These are phyloP conservation scores for Coenonympha arcania DNA, from an alignment of 2,888 invertebrate genomes.

Conservation along the genomic window DNA sequence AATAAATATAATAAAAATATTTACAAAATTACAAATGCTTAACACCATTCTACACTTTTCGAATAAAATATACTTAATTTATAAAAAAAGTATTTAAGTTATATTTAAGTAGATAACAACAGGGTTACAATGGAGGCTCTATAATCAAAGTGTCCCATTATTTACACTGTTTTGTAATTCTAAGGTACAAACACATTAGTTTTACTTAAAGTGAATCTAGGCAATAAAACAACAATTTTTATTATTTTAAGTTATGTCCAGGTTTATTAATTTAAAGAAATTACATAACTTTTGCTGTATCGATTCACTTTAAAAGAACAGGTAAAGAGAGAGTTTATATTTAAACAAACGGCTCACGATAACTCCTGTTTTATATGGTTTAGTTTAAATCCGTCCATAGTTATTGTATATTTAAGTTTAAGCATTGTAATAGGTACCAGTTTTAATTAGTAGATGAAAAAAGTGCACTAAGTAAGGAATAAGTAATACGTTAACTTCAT, in stretches of 20 bases:
- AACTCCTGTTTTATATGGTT: constrained; percentile 2
- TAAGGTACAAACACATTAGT: constrained; percentile 27
- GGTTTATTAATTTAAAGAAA: not conserved
- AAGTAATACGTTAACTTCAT: too few species aligned
- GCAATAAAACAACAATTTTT: not conserved
- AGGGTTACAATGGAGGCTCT: constrained; percentile 33
- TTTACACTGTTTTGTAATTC: constrained; percentile 24
- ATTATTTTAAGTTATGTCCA: not conserved
- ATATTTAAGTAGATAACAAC: constrained; percentile 19
- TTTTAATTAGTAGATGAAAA: not conserved
- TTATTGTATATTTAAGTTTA: constrained; percentile 9
- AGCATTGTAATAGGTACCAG: not conserved
- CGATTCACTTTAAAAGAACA: constrained; percentile 4
- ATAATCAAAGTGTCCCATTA: constrained; percentile 25
- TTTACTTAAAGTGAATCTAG: constrained; percentile 11
- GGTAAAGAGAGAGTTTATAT: not conserved
- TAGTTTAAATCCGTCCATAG: constrained; percentile 15
- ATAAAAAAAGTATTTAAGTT: not conserved
- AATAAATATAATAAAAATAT: too few species aligned
- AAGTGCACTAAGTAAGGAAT: too few species aligned
- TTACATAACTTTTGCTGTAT: not conserved
- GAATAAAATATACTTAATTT: constrained; percentile 7
- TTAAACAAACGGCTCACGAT: not conserved
- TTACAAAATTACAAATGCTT: constrained; percentile 6
- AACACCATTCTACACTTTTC: not conserved